Evolutionary conservation across 2,113 vertebrate genomes (phyloP).

Genomic region (Puntigrus tetrazona): DNA sequence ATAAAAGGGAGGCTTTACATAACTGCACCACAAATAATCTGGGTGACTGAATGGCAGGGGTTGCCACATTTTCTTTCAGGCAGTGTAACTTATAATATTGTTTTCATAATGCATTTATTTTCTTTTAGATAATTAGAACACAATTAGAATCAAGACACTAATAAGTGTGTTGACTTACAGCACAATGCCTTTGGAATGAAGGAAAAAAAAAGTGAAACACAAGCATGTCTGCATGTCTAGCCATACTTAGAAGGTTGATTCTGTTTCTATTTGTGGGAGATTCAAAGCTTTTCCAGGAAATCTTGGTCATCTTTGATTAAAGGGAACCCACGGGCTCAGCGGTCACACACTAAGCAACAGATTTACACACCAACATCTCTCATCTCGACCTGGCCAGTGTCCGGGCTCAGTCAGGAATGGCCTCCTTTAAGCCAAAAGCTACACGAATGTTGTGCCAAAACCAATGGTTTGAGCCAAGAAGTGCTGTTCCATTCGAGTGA

Average conservation of each 20-base stretch:
- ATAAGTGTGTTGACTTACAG: background rate
- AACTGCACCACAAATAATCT: no score
- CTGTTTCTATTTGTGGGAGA: conserved; percentile 31
- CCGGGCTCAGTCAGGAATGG: conserved; percentile 43
- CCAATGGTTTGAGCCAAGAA: conserved; percentile 55
- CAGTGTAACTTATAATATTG: no score
- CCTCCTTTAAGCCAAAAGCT: conserved; percentile 50
- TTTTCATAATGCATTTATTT: no score
- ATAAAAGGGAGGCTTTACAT: background rate
- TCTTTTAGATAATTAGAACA: no score
- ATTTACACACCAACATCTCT: conserved; percentile 43
- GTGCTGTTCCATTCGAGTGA: conserved; percentile 53
- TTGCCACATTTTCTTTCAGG: background rate
- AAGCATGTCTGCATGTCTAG: conserved; percentile 4
- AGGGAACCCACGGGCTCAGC: conserved; percentile 48
- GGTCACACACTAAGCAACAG: conserved; percentile 36
- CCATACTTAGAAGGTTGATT: conserved; percentile 26
- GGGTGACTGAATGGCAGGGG: background rate
- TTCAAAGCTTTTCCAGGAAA: conserved; percentile 43
- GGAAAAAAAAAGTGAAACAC: background rate
- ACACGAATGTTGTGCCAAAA: conserved; percentile 47
- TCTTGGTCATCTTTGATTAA: conserved; percentile 48
- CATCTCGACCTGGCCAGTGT: conserved; percentile 43
- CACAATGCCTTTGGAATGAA: background rate
- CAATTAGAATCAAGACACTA: background rate